These are phyloP conservation scores for Plutomurus gul DNA, from an alignment of 1,140 invertebrate genomes.

Conservation along the genomic window DNA sequence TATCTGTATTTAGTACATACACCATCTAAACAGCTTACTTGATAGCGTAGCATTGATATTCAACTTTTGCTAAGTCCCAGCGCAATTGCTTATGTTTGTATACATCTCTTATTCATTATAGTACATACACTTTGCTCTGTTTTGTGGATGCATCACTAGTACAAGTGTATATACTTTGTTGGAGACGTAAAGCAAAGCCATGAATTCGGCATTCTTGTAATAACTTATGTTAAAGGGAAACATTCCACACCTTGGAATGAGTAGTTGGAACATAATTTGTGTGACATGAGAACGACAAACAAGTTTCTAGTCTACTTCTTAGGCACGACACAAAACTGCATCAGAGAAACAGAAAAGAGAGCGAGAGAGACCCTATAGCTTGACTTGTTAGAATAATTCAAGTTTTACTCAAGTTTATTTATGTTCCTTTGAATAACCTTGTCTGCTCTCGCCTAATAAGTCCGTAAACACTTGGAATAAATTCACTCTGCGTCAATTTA, in stretches of 20 bases:
- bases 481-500: too few relatives aligned
- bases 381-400: slow-evolving; percentile 1
- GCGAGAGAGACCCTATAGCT: background rate
- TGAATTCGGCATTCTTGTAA: slow-evolving; percentile 39
- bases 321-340: background rate
- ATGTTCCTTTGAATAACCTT: slow-evolving; percentile 2
- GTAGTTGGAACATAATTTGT: slow-evolving; percentile 48
- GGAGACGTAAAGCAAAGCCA: slow-evolving; percentile 2
- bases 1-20: too few relatives aligned
- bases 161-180: background rate
- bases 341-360: background rate
- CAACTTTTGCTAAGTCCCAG: background rate
- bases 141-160: background rate
- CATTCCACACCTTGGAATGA: slow-evolving; percentile 50
- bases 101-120: too few relatives aligned
- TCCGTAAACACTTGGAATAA: slow-evolving; percentile 6
- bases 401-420: slow-evolving; percentile 7
- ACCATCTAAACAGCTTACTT: too few relatives aligned
- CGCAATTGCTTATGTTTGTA: too few relatives aligned
- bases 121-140: too few relatives aligned
- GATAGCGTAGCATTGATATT: too few relatives aligned
- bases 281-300: slow-evolving; percentile 52
- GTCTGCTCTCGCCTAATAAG: slow-evolving; percentile 19
- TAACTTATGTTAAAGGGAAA: slow-evolving; percentile 41
- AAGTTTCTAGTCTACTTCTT: slow-evolving; percentile 37